Evolutionary conservation across 2,888 invertebrate genomes (phyloP).

Genomic region (Disparrhopalites patrizii): DNA sequence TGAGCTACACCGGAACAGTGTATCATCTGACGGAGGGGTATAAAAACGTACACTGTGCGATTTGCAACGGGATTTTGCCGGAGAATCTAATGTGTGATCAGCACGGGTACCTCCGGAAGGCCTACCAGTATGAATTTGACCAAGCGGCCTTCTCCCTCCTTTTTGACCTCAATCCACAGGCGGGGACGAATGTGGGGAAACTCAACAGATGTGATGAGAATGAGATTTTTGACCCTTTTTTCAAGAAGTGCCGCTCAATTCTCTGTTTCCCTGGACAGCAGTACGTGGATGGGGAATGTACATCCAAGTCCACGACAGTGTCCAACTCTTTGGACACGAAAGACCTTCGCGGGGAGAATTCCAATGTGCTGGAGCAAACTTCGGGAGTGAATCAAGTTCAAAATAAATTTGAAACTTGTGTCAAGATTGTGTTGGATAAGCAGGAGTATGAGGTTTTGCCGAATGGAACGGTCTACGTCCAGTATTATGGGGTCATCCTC

Average conservation of each 20-base stretch:
- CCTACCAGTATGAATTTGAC: slow-evolving; percentile 51
- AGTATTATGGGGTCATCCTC: slow-evolving; percentile 50
- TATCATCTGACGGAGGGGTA: slow-evolving; percentile 52
- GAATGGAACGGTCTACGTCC: slow-evolving; percentile 51
- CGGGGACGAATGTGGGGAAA: slow-evolving; percentile 49
- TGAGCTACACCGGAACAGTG: slow-evolving; percentile 53
- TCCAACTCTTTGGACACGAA: slow-evolving; percentile 36
- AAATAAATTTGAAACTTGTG: slow-evolving; percentile 49
- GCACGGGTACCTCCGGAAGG: slow-evolving; percentile 43
- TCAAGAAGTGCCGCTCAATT: slow-evolving; percentile 52
- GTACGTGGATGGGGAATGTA: slow-evolving; percentile 49
- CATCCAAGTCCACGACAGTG: slow-evolving; percentile 39
- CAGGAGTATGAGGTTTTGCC: slow-evolving; percentile 50
- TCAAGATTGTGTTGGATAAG: slow-evolving; percentile 51
- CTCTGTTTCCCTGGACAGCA: slow-evolving; percentile 50
- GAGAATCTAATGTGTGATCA: slow-evolving; percentile 50
- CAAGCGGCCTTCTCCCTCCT: slow-evolving; percentile 53
- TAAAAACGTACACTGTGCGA: slow-evolving; percentile 55
- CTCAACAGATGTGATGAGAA: slow-evolving; percentile 50
- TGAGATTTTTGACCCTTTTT: slow-evolving; percentile 54
- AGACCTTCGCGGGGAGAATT: slow-evolving; percentile 35
- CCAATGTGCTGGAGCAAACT: slow-evolving; percentile 39
- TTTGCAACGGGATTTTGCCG: slow-evolving; percentile 53
- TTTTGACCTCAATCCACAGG: slow-evolving; percentile 51
- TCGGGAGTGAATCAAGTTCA: slow-evolving; percentile 32